Conservation (phyloP, 2,888 invertebrate species). For the Aphidius colemani region DNA sequence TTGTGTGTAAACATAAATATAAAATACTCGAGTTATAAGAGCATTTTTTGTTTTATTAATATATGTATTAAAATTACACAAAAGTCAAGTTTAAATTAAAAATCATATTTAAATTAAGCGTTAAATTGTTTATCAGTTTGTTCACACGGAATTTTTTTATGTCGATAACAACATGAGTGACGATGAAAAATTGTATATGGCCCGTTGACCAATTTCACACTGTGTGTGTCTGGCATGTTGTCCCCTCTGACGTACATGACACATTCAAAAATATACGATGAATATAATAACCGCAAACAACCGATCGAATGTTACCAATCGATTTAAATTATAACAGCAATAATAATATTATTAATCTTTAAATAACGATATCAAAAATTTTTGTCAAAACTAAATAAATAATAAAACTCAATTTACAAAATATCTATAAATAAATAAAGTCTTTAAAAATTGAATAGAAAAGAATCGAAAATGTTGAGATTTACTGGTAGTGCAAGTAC, state of each 20-base stretch:
- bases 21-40: not conserved
- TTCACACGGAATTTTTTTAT: slow-evolving; percentile 46
- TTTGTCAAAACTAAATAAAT: not conserved
- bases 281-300: too few relatives aligned
- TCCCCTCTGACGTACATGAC: not conserved
- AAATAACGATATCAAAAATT: not conserved
- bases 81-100: slow-evolving; percentile 2
- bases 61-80: not conserved
- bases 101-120: slow-evolving; percentile 38
- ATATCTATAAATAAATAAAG: not conserved
- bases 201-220: slow-evolving; percentile 38
- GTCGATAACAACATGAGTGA: slow-evolving; percentile 50
- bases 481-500: too few relatives aligned
- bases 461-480: not conserved
- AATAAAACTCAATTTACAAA: not conserved
- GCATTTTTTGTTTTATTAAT: not conserved
- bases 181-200: slow-evolving; percentile 48
- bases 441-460: not conserved
- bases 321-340: too few relatives aligned
- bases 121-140: slow-evolving; percentile 48
- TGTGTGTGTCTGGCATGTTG: too few relatives aligned
- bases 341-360: too few relatives aligned
- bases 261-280: not conserved
- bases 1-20: slow-evolving; percentile 13
- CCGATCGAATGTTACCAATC: too few relatives aligned